Evolutionary conservation across 2,888 invertebrate species (phyloP).

Genomic region (Macaria notata): DNA sequence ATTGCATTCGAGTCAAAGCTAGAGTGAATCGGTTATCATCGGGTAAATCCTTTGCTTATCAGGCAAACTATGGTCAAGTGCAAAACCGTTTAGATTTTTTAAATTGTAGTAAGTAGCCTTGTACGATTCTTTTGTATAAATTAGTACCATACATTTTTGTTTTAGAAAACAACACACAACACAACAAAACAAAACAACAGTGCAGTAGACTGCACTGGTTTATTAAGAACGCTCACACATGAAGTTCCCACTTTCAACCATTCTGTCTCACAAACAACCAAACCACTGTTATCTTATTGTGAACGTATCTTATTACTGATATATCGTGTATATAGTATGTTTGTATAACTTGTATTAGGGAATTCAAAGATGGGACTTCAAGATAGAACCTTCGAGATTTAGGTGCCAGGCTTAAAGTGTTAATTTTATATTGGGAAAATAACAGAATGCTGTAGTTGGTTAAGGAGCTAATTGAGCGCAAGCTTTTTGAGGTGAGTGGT

Average conservation of each 20-base stretch:
- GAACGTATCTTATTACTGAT: conserved; percentile 44
- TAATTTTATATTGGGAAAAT: conserved; percentile 5
- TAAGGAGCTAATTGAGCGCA: background rate
- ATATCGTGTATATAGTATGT: conserved; percentile 3
- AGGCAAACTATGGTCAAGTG: too few relatives aligned
- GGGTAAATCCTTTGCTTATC: too few relatives aligned
- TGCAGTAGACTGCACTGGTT: too few relatives aligned
- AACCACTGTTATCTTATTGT: conserved; percentile 12
- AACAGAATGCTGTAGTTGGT: background rate
- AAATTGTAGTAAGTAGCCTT: too few relatives aligned
- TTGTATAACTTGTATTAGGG: background rate
- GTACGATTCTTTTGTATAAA: too few relatives aligned
- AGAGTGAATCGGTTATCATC: too few relatives aligned
- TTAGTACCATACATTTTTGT: too few relatives aligned
- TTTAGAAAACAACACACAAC: too few relatives aligned
- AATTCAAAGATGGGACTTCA: background rate
- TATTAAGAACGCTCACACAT: background rate
- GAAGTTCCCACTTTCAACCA: background rate
- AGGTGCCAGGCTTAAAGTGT: conserved; percentile 6
- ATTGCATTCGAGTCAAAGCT: too few relatives aligned
- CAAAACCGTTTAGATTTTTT: too few relatives aligned
- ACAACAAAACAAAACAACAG: too few relatives aligned
- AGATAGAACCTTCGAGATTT: conserved; percentile 3
- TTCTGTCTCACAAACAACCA: background rate
- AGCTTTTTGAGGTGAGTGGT: background rate